Evolutionary conservation across 2,797 vertebrate genomes (phyloP).

Genomic region (Phoxinus dragarum): DNA sequence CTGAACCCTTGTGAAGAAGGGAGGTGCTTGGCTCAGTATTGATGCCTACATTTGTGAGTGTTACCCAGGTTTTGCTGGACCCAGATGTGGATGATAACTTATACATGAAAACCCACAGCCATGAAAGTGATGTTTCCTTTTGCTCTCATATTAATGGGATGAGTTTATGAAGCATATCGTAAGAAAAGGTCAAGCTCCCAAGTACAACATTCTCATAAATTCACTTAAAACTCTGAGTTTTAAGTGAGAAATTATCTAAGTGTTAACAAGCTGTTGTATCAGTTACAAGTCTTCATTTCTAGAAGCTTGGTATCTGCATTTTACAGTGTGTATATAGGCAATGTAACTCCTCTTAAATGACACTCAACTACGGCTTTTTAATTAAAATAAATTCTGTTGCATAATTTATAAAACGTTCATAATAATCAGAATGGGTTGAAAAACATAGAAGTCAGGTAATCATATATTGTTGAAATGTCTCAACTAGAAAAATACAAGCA

Average conservation of each 20-base stretch:
- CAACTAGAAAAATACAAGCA: background rate
- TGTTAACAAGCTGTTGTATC: background rate
- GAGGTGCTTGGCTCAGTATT: conserved; percentile 75
- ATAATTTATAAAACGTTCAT: background rate
- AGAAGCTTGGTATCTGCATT: background rate
- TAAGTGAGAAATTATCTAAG: background rate
- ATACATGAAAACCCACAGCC: conserved; percentile 63
- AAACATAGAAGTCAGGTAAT: background rate
- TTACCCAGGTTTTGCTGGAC: conserved; percentile 78
- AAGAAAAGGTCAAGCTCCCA: background rate
- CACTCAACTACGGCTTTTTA: background rate
- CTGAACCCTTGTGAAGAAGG: conserved; percentile 79
- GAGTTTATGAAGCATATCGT: background rate
- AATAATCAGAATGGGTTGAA: background rate
- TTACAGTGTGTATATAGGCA: background rate
- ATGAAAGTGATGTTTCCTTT: conserved; percentile 4
- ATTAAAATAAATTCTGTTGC: too few species aligned
- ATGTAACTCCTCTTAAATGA: background rate
- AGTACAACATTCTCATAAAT: background rate
- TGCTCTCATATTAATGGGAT: background rate
- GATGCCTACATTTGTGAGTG: conserved; percentile 81
- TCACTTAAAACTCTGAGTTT: background rate
- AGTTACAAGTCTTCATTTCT: conserved; percentile 3
- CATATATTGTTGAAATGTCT: background rate
- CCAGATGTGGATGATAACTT: conserved; percentile 84